Base-by-base conservation (phyloP, 2,888 invertebrate species). In the Stenolophus ochropezus region DNA sequence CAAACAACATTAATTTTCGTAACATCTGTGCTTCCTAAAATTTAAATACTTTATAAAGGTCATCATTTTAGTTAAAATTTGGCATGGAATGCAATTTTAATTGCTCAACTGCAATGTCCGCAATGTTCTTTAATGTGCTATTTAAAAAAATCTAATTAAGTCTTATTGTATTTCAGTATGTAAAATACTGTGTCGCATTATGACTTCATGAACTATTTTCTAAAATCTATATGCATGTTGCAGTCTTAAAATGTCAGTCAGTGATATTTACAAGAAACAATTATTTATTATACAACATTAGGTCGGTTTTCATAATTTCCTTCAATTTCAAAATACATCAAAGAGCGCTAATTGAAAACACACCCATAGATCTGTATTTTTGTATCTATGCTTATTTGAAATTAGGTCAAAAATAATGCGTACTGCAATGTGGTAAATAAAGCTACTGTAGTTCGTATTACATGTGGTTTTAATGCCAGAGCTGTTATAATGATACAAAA, bases 181-280 rank as follows among this genome's bases (percentile, higher is more conserved):
- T 51, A 14, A 16, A 16, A 16, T 51, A 16, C 1, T 51, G 16
- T 51, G 61, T 61, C 11, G 14, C 14, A 23, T n/a, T 14, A 23
- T n/a, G n/a, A 61, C 5, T 61, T 61, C 25, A 61, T 61, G 23
- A 61, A n/a, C 61, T 14, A 14, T n/a, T 25, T 61, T n/a, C n/a
- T 4, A 23, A 25, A 23, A 61, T 25, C 23, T n/a, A 21, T 18
- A 20, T 56, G 21, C 56, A 56, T 16, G 51, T 21, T 56, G 56
- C 56, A 56, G 20, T 27, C 25, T 61, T 61, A 61, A 61, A 61
- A 61, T 61, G 61, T 61, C 61, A 61, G 20, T 1, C 23, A 61
- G 61, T 61, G 61, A 61, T 61, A 61, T 61, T 61, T 61, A 61
- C 23, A 23, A 56, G 21, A 20, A n/a, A 61, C 25, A 61, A 61